Base-by-base conservation (phyloP, 1,140 invertebrate genomes). In the Drosophila lacteicornis region DNA sequence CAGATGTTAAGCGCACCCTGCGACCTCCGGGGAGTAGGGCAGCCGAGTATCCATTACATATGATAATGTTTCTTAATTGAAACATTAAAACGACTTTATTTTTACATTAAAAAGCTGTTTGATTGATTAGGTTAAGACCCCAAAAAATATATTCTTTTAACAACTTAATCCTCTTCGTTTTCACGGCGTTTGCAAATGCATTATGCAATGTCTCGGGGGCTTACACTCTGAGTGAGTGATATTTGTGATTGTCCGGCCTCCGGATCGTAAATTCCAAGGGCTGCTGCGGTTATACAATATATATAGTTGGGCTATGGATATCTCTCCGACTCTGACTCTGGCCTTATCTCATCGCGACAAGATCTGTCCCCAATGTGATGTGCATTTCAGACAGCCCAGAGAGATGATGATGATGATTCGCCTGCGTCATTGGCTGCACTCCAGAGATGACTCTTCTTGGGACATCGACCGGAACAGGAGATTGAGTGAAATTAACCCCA, bases 51-150 rank as follows among this genome's bases (percentile, higher is more conserved):
- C 65, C 51, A 58, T 70, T 73, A 58, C 69, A 42, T 50, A 58
- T 42, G 53, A 57, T 67, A 68, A 77, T 58, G 38, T 75, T 53
- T 62, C 36, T 73, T 74, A 71, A 47, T 65, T 65, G 27, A 33
- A 59, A 13, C 53, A 47, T 59, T 65, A 22, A 25, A 25, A 25
- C 3, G 22, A 25, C 3, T 25, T 25, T 25, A 25, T 25, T 25
- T 25, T 25, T 25, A 13, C 30, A 47, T 59, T 65, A 12, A 30
- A 30, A 7, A 30, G 27, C 27, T 6, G 6, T 6, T 7, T 30
- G 50, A 55, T 55, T 55, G 50, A 55, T 38, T 36, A 11, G 17
- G 1, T 36, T 53, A 36, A 53, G 6, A 17, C n/a, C n/a, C 9
- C 3, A 36, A 36, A 27, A 27, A 27, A 30, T 6, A 30, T 17